phyloP scores from a whole-genome alignment of 2,888 invertebrate genomes.

The Pardosa pseudoannulata region DNA sequence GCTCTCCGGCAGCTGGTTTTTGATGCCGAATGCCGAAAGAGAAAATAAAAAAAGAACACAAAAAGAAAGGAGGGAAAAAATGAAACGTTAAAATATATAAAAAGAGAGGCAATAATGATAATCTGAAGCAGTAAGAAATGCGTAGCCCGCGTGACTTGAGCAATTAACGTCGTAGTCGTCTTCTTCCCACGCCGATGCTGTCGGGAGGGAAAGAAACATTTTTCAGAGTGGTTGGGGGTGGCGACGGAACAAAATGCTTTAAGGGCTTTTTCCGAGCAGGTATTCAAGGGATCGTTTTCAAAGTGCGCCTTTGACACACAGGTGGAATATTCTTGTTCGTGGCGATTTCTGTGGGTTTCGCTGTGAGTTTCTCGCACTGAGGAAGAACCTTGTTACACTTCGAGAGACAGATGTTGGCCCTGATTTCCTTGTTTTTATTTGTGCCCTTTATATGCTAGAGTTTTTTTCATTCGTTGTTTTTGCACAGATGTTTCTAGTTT shows the following conservation, averaged over 20 bases:
- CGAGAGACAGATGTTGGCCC: no score
- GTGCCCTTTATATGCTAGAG: no score
- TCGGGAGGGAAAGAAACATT: slow-evolving; percentile 40
- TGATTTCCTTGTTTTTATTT: no score
- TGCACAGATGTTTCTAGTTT: no score
- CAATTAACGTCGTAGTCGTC: slow-evolving; percentile 70
- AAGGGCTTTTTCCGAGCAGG: slow-evolving; percentile 21
- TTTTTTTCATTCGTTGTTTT: no score
- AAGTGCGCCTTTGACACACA: not conserved
- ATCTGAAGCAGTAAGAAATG: slow-evolving; percentile 68
- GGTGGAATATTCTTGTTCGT: no score
- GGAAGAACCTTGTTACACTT: no score
- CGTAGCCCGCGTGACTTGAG: slow-evolving; percentile 69
- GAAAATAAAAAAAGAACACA: not conserved
- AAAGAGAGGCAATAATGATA: slow-evolving; percentile 61
- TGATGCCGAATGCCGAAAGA: not conserved
- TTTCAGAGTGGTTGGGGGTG: slow-evolving; percentile 66
- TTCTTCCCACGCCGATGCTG: slow-evolving; percentile 67
- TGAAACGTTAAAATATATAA: slow-evolving; percentile 13
- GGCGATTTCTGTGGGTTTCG: no score
- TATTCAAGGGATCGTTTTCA: slow-evolving; percentile 14
- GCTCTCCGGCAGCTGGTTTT: slow-evolving; percentile 13
- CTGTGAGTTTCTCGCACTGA: not conserved
- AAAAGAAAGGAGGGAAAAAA: slow-evolving; percentile 34
- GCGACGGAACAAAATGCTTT: slow-evolving; percentile 65